Evolutionary conservation across 2,888 invertebrate genomes (phyloP), one percentile per base, ranked within the genome.

Genomic region (Listrodromus nycthemerus): DNA sequence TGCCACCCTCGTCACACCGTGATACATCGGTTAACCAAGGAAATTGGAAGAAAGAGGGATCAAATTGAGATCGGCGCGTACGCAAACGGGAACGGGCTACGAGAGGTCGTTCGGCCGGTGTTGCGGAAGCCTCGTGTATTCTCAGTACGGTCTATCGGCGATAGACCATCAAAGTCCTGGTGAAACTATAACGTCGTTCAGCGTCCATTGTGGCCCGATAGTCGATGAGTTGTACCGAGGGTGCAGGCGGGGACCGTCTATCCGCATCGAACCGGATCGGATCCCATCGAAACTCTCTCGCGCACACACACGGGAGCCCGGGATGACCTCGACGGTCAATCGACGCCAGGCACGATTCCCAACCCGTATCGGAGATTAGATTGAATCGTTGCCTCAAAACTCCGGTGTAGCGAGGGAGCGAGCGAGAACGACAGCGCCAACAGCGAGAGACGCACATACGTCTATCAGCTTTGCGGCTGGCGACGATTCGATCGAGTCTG

Each of bases 141-240:
- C 30, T 33, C 50, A 66, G 70, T 48, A 58, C 41, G 48, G 65
- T n/a, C 16, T 33, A 48, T 45, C 30, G 71, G 19, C 55, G 75
- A 81, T 79, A 41, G 41, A 45, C 41, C 61, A 65, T 80, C 81
- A 82, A 78, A 58, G 75, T 67, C 48, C 65, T 67, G 30, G 73
- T 45, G 41, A 71, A 84, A 82, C 81, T 79, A 81, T 83, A 75
- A 84, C 70, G 58, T 71, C 69, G 61, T 84, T 71, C 27, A 61
- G 71, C 71, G 61, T 70, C 75, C 76, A 84, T 83, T 83, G 83
- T 82, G 82, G 81, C 55, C 80, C 52, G 74, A 83, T 84, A 73
- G 78, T 83, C 82, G 83, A 86, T 87, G 82, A 85, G 81, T 81
- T 82, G 52, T 73, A 52, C n/a, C 55, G 74, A 48, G 58, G 41